Evolutionary conservation across 35 echinoderm and acorn worm genomes (phyloP).

Genomic region (Diadema setosum): DNA sequence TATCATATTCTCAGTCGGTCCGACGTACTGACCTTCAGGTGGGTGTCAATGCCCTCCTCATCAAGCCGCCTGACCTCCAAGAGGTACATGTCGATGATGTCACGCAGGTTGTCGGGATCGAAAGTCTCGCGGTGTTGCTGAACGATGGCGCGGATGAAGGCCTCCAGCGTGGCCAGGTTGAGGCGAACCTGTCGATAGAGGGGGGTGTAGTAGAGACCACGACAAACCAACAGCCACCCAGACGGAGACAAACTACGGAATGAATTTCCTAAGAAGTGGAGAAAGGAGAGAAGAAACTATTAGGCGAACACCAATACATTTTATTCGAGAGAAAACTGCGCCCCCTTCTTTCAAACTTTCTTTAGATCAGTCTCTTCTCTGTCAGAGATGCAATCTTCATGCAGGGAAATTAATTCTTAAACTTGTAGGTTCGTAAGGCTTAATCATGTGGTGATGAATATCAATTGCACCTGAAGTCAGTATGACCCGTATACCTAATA

Average conservation of each 20-base stretch:
- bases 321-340: too few species aligned
- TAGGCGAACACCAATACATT: neutral
- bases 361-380: too few species aligned
- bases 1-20: too few species aligned
- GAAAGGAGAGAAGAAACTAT: neutral
- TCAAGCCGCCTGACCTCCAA: neutral
- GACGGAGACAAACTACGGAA: slow-evolving; percentile 4
- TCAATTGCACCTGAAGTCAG: too few species aligned
- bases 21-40: slow-evolving; percentile 16
- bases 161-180: neutral
- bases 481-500: too few species aligned
- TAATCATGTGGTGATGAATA: too few species aligned
- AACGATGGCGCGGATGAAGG: neutral
- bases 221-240: neutral
- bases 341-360: neutral
- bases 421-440: too few species aligned
- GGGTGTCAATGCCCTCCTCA: neutral
- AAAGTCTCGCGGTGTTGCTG: neutral
- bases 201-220: neutral
- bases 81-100: slow-evolving; percentile 43
- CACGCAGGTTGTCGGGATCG: slow-evolving; percentile 20
- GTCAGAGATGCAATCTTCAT: too few species aligned
- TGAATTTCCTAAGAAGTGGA: neutral
- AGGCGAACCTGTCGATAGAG: neutral
- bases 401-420: too few species aligned